Conservation (phyloP, 2,797 vertebrate species). For the Protonibea diacanthus region DNA sequence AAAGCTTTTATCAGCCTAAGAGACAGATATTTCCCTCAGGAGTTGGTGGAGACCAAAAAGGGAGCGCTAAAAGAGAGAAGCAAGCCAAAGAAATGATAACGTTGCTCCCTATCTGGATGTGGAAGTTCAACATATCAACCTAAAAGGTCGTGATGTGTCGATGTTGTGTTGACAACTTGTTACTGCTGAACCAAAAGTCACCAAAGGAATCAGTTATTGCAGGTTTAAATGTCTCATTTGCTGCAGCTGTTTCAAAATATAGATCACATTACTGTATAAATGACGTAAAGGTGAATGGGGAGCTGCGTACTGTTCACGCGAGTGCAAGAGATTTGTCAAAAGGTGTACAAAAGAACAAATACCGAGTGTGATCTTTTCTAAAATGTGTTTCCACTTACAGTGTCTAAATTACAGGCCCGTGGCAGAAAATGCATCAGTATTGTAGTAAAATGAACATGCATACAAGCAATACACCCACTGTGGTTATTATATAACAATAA, state of each 20-base stretch:
- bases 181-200: neutral
- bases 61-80: neutral
- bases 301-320: neutral
- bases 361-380: neutral
- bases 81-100: neutral
- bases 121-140: too few species aligned
- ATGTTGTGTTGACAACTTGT: neutral
- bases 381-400: neutral
- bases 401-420: slow-evolving; percentile 13
- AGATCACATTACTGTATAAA: slow-evolving; percentile 1
- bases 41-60: slow-evolving; percentile 2
- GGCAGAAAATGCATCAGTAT: slow-evolving; percentile 3
- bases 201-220: neutral
- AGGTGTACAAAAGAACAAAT: neutral
- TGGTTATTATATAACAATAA: slow-evolving; percentile 26
- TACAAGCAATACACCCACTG: neutral
- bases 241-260: slow-evolving; percentile 18
- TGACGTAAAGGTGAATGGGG: neutral
- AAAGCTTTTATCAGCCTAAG: neutral
- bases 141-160: neutral
- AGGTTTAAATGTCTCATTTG: slow-evolving; percentile 13
- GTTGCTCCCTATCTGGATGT: neutral
- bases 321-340: slow-evolving; percentile 6
- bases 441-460: neutral
- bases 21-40: neutral